Evolutionary conservation across 2,113 vertebrate genomes (phyloP).

Genomic region (Hippocampus mohnikei): DNA sequence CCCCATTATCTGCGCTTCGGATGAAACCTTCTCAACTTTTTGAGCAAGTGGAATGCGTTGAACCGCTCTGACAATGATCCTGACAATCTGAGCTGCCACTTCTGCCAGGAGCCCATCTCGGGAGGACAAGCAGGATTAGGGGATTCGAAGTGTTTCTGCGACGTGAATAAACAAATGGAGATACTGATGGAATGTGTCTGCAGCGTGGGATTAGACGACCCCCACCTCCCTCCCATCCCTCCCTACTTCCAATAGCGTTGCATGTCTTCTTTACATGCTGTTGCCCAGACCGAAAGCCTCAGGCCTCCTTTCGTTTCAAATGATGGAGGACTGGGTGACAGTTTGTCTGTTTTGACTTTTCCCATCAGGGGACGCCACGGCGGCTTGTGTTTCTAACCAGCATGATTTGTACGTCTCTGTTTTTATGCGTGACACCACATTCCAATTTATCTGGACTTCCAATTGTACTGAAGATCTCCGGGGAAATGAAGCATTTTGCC

Average conservation of each 20-base stretch:
- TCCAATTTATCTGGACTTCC: background rate
- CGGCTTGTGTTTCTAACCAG: background rate
- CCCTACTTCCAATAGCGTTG: constrained; percentile 7
- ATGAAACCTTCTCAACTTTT: background rate
- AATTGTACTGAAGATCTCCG: background rate
- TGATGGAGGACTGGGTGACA: constrained; percentile 22
- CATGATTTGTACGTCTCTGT: background rate
- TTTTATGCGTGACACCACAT: background rate
- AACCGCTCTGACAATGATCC: background rate
- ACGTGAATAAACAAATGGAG: constrained; percentile 57
- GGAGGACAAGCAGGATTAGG: constrained; percentile 58
- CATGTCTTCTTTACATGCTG: constrained; percentile 35
- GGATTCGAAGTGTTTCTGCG: constrained; percentile 55
- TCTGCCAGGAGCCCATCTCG: constrained; percentile 12
- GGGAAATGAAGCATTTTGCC: background rate
- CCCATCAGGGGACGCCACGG: background rate
- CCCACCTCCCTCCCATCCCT: background rate
- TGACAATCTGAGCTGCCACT: constrained; percentile 4
- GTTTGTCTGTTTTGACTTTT: background rate
- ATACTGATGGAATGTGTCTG: constrained; percentile 63
- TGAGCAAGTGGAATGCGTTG: constrained; percentile 3
- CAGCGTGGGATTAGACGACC: constrained; percentile 48
- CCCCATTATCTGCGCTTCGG: background rate
- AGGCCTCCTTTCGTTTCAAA: constrained; percentile 35
- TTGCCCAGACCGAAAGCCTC: constrained; percentile 47